These are phyloP conservation scores for Dromaius novaehollandiae DNA, from an alignment of 2,113 vertebrate genomes.

Conservation along the genomic window DNA sequence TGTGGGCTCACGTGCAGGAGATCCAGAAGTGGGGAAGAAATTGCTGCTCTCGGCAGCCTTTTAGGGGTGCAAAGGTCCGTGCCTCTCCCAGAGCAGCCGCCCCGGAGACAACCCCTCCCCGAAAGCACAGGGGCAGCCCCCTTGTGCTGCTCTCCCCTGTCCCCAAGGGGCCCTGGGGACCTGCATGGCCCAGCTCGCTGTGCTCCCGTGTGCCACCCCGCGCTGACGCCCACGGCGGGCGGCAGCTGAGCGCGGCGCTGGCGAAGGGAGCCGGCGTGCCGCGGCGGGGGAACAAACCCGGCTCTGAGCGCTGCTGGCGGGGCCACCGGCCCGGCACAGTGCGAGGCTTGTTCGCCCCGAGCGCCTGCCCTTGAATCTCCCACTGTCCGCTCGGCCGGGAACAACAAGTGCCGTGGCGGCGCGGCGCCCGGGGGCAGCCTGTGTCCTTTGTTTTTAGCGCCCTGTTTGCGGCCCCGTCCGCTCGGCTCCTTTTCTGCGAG, in stretches of 20 bases:
- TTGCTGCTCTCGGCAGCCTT: too few relatives aligned
- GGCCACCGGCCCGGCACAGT: slow-evolving; percentile 47
- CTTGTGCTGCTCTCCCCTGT: too few relatives aligned
- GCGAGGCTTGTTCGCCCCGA: slow-evolving; percentile 57
- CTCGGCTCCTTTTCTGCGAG: background rate
- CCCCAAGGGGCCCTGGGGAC: too few relatives aligned
- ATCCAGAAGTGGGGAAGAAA: too few relatives aligned
- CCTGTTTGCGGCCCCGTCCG: background rate
- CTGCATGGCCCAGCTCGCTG: too few relatives aligned
- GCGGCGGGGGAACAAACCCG: slow-evolving; percentile 6
- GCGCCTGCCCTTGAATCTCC: slow-evolving; percentile 64
- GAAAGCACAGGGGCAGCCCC: too few relatives aligned
- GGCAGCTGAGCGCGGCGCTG: slow-evolving; percentile 10
- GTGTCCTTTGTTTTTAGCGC: slow-evolving; percentile 36
- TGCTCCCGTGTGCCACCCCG: background rate
- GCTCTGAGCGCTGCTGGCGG: slow-evolving; percentile 46
- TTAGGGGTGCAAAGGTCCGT: too few relatives aligned
- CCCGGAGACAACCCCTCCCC: too few relatives aligned
- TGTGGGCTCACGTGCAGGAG: too few relatives aligned
- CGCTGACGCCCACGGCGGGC: background rate
- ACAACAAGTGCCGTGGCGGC: slow-evolving; percentile 64
- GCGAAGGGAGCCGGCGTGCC: background rate
- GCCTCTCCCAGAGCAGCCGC: too few relatives aligned
- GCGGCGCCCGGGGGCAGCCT: background rate
- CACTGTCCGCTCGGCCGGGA: slow-evolving; percentile 55